Evolutionary conservation across 2,797 vertebrate species (phyloP).

Genomic region (Sebastolobus altivelis): DNA sequence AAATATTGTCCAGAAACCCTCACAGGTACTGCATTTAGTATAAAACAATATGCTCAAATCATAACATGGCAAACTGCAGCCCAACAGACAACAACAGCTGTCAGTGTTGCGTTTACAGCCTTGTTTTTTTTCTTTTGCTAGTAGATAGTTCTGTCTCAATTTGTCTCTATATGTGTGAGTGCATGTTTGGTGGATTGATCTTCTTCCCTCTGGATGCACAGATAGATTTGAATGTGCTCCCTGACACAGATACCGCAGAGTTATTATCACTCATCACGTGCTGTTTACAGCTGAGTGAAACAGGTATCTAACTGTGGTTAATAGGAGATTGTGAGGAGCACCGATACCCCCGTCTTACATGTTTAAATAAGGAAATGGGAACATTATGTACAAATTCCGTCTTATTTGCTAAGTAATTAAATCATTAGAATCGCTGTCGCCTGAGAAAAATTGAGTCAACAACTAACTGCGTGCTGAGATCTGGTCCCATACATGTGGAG

Average conservation of each 20-base stretch:
- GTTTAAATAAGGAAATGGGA: background rate
- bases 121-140: too few species aligned
- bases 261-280: background rate
- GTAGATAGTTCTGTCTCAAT: too few species aligned
- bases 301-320: background rate
- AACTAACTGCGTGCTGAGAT: background rate
- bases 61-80: too few species aligned
- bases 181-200: background rate
- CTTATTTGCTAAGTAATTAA: background rate
- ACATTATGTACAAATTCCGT: background rate
- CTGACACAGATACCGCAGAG: background rate
- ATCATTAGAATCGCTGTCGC: background rate
- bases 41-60: too few species aligned
- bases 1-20: too few species aligned
- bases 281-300: background rate
- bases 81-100: too few species aligned
- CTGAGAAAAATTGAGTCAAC: background rate
- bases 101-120: too few species aligned
- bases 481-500: background rate
- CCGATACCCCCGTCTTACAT: background rate
- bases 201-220: background rate
- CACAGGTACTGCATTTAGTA: too few species aligned
- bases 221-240: background rate
- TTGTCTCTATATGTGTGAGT: slow-evolving; percentile 3
- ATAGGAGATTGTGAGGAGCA: background rate